These are phyloP conservation scores for Drosophila incognita DNA, from an alignment of 2,888 invertebrate genomes.

Conservation along the genomic window DNA sequence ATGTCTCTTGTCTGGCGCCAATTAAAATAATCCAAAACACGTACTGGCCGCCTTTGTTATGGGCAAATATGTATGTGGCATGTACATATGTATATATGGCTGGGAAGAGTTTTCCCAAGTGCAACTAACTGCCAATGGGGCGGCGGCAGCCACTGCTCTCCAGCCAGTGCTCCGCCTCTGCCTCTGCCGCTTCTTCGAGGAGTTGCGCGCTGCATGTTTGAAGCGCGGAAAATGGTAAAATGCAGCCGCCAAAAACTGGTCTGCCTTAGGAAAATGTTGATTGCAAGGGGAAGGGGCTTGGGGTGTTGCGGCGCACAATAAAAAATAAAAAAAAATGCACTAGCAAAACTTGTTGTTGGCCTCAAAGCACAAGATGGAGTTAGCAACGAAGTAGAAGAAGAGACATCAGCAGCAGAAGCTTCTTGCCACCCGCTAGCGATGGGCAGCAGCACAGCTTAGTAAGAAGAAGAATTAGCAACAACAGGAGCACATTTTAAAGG, in stretches of 20 bases:
- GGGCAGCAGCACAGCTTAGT: constrained; percentile 11
- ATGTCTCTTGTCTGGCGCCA: constrained; percentile 51
- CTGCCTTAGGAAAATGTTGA: constrained; percentile 67
- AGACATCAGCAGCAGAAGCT: constrained; percentile 40
- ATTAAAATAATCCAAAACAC: constrained; percentile 76
- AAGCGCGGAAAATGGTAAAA: constrained; percentile 78
- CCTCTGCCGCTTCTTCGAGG: constrained; percentile 18
- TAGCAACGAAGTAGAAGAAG: constrained; percentile 32
- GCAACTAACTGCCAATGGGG: constrained; percentile 59
- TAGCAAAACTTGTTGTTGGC: constrained; percentile 76
- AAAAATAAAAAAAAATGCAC: constrained; percentile 37
- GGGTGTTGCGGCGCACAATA: constrained; percentile 1
- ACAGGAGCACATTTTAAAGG: constrained; percentile 37
- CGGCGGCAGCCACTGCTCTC: constrained; percentile 33
- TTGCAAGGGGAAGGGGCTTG: constrained; percentile 16
- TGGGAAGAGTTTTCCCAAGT: constrained; percentile 58
- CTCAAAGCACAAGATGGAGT: constrained; percentile 66
- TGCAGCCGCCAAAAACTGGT: constrained; percentile 76
- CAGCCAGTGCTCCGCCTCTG: constrained; percentile 20
- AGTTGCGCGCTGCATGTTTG: constrained; percentile 24
- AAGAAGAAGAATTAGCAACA: constrained; percentile 16
- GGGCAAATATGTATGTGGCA: constrained; percentile 26
- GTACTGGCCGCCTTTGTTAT: constrained; percentile 64
- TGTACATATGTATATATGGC: constrained; percentile 43
- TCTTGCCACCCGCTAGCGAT: constrained; percentile 55